Evolutionary conservation across 1,140 invertebrate genomes (phyloP), one percentile per base, ranked within the genome.

Genomic region (Ladona fulva): DNA sequence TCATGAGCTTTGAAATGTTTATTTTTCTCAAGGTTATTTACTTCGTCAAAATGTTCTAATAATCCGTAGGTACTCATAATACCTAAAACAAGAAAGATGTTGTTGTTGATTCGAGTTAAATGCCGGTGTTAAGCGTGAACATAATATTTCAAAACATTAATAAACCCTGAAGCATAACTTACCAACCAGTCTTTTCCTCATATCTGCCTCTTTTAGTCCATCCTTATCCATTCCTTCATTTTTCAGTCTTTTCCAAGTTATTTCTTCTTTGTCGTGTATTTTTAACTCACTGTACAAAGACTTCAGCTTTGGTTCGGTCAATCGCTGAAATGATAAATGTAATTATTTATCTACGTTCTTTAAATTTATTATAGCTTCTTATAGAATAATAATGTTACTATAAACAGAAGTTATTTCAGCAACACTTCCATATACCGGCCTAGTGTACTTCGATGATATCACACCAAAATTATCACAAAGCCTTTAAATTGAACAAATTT

Each of bases 191-290:
- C 93, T 95, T 78, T 91, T 91, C 25, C 95, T 86, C 16, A 97
- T 82, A 82, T 92, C 91, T 1, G 94, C 92, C 84, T 95, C 95
- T 84, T 92, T 92, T 0, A 95, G 82, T 0, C 95, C 96, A 82
- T 94, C 94, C 82, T 94, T 92, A 85, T 97, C 95, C 79, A 91
- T 89, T 44, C 93, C 93, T 81, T 96, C 93, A 78, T 90, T 88
- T 81, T 92, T 94, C 0, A 93, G 82, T 82, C 92, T 91, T 84
- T 98, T 98, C 81, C 90, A 90, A 0, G 90, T 89, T 16, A 95
- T 86, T 87, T 97, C 95, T 84, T 96, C 92, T 86, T 96, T 96
- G 82, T 98, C 96, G 78, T 97, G 95, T 74, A 96, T 89, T 86
- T 94, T 95, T 0, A 98, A 84, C 83, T 97, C 95, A 83, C 92